Base-by-base conservation (phyloP, 2,888 invertebrate genomes). In the Eumacrocentrus americanus region DNA sequence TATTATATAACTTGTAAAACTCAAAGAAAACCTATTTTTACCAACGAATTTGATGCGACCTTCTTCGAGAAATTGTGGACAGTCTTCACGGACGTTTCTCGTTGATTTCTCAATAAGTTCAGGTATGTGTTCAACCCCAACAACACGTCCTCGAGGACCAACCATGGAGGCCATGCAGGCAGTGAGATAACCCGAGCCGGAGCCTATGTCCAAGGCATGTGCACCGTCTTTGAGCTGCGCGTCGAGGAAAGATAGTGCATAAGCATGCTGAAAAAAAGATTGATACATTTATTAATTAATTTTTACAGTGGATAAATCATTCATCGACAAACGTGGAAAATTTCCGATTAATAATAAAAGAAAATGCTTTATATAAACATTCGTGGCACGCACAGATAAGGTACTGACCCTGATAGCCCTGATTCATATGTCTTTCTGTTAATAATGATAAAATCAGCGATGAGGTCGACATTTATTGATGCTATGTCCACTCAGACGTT, bases 231-330 rank as follows among this genome's bases (percentile, higher is more conserved):
- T 65, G 48, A 97, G 82, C 67, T 94, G 91, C 67, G 91, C 88
- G 69, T 89, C 88, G 46, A 97, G 84, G 64, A 90, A 85, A 80
- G 96, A 94, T 73, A 97, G 83, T 11, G 95, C 96, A 82, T 92
- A 91, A 0, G 94, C 96, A 82, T 97, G 96, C 94, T 94, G 76
- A n/a, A 65, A 67, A 47, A 35, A 7, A 50, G 20, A 18, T 16
- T 53, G 38, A 50, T 12, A 20, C 42, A 47, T n/a, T 47, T 23
- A 57, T 40, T 55, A 18, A 47, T 23, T 34, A 18, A 23, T 47
- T 25, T 50, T 44, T 25, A 6, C 14, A 14, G n/a, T 16, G 12
- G 3, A 22, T 47, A 12, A 40, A 53, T 34, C 12, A 16, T 37
- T 29, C 34, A n/a, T 42, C 42, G 29, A 50, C 12, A 22, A 46